Evolutionary conservation across 2,797 vertebrate species (phyloP).

Genomic region (Danio kyathit): DNA sequence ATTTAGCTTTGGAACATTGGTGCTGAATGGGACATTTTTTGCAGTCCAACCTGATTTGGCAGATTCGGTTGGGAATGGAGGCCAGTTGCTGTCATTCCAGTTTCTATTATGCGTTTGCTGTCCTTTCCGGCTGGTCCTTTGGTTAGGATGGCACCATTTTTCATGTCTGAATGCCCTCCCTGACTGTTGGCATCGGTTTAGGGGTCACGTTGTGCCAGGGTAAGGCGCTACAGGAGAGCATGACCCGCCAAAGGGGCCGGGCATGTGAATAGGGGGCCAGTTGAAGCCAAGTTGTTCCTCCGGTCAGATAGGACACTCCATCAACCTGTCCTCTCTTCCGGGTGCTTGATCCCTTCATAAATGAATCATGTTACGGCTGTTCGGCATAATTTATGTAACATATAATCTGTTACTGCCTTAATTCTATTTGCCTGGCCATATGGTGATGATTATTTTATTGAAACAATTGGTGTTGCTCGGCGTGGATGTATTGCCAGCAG

Average conservation of each 20-base stretch:
- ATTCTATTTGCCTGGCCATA: constrained; percentile 46
- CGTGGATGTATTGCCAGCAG: constrained; percentile 13
- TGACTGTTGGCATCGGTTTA: constrained; percentile 39
- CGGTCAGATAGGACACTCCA: constrained; percentile 37
- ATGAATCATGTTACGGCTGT: constrained; percentile 40
- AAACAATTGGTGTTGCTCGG: constrained; percentile 35
- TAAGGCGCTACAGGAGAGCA: constrained; percentile 26
- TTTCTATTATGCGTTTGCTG: constrained; percentile 28
- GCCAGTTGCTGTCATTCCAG: constrained; percentile 30
- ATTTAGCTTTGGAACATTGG: constrained; percentile 50
- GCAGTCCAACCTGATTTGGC: constrained; percentile 37
- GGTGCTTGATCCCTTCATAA: constrained; percentile 7
- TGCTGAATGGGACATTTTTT: constrained; percentile 15
- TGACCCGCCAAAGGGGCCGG: constrained; percentile 47
- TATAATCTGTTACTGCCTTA: constrained; percentile 46
- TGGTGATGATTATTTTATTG: constrained; percentile 47
- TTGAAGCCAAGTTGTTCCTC: constrained; percentile 36
- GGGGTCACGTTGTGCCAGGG: constrained; percentile 21
- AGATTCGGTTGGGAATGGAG: constrained; percentile 6
- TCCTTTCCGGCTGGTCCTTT: constrained; percentile 44
- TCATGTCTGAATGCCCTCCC: constrained; percentile 29
- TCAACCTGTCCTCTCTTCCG: constrained; percentile 49
- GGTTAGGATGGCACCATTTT: constrained; percentile 48
- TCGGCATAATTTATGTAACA: constrained; percentile 47
- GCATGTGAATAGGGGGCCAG: constrained; percentile 1